Conservation (phyloP, 53 echinoderm and acorn worm species). For the Actinopyga echinites region DNA sequence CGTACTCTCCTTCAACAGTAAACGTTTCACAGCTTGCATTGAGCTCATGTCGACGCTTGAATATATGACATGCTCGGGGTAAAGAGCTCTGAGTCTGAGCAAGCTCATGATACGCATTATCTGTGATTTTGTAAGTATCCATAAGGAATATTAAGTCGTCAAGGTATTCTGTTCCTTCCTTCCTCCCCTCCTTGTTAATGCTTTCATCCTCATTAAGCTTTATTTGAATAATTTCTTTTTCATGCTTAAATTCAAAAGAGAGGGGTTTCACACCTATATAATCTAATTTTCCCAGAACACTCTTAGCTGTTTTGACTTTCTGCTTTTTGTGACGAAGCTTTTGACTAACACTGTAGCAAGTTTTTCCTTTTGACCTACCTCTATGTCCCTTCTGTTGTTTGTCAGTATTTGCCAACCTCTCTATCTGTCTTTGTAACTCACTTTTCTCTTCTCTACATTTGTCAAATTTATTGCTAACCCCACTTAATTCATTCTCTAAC, state of each 20-base stretch:
- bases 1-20: slow-evolving; percentile 23
- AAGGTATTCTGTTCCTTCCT: too few relatives aligned
- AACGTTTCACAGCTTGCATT: slow-evolving; percentile 46
- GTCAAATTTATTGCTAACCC: slow-evolving; percentile 6
- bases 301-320: not conserved
- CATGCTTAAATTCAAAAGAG: slow-evolving; percentile 13
- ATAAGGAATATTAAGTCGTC: too few relatives aligned
- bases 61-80: slow-evolving; percentile 32
- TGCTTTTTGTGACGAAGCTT: not conserved
- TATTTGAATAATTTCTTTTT: slow-evolving; percentile 25
- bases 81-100: slow-evolving; percentile 49
- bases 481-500: not conserved
- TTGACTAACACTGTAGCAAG: not conserved
- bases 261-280: not conserved
- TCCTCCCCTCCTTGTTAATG: too few relatives aligned
- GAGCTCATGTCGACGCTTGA: slow-evolving; percentile 42
- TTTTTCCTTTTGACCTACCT: not conserved
- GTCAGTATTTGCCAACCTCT: slow-evolving; percentile 19
- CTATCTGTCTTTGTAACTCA: not conserved
- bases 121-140: slow-evolving; percentile 20
- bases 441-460: slow-evolving; percentile 15
- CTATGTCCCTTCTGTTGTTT: not conserved
- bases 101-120: slow-evolving; percentile 63
- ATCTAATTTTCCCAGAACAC: not conserved
- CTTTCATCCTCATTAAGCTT: not conserved